Percentiles rank a stretch among this genome's conserved stretches.
phyloP scores from a whole-genome alignment of 2,888 invertebrate species.

The Tiliacea citrago region DNA sequence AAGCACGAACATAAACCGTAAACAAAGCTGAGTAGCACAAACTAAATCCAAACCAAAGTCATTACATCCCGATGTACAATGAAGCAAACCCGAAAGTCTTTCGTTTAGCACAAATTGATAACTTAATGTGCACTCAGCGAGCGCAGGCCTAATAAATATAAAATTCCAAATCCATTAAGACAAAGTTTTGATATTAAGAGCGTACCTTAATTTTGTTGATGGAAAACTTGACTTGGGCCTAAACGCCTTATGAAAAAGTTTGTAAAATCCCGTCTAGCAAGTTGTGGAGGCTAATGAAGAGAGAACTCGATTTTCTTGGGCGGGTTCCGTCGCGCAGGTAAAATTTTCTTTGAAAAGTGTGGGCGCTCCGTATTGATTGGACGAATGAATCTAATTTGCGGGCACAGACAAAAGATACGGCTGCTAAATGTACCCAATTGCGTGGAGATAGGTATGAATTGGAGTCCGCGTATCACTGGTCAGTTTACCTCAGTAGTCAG shows the following conservation, averaged over 20 bases:
- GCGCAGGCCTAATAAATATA: conserved; percentile 80
- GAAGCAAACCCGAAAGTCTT: conserved; percentile 61
- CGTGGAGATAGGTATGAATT: conserved; percentile 6
- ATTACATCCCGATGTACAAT: conserved; percentile 54
- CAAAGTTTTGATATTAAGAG: conserved; percentile 87
- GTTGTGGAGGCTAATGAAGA: conserved; percentile 84
- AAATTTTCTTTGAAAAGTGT: conserved; percentile 51
- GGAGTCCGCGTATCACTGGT: no score
- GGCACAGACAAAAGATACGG: conserved; percentile 60
- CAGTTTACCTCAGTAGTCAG: no score
- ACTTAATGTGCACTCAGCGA: conserved; percentile 69
- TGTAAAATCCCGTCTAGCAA: conserved; percentile 78
- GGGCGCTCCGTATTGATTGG: conserved; percentile 76
- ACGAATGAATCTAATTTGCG: conserved; percentile 79
- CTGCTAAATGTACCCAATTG: conserved; percentile 23
- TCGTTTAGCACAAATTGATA: conserved; percentile 79
- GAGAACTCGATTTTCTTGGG: conserved; percentile 82
- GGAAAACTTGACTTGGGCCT: conserved; percentile 85
- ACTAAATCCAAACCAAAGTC: conserved; percentile 37
- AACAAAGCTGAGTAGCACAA: conserved; percentile 27
- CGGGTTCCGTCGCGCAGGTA: conserved; percentile 65
- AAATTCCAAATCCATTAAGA: conserved; percentile 88
- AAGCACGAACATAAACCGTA: background rate
- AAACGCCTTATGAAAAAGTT: conserved; percentile 85
- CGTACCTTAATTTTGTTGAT: conserved; percentile 89